Evolutionary conservation across 92 coral and sea anemone species (phyloP).

Genomic region (Paragorgia papillata): DNA sequence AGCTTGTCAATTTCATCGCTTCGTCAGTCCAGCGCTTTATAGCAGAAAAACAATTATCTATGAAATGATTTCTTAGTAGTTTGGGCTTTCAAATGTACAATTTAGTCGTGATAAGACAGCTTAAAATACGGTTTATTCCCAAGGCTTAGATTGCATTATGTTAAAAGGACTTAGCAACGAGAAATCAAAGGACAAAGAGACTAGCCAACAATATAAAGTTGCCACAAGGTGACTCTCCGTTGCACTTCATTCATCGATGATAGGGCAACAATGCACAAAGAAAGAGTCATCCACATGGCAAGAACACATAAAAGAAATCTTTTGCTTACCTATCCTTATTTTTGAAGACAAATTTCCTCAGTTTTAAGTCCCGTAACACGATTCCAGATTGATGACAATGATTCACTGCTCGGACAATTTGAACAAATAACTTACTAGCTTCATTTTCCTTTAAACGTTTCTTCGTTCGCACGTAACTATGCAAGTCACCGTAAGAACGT

Average conservation of each 20-base stretch:
- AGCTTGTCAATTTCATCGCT: too few relatives aligned
- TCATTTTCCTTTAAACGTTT: conserved; percentile 94
- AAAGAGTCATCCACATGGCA: conserved; percentile 25
- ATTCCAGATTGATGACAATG: conserved; percentile 98
- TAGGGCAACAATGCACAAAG: conserved; percentile 54
- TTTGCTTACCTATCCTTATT: conserved; percentile 94
- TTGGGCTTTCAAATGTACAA: too few relatives aligned
- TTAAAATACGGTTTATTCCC: too few relatives aligned
- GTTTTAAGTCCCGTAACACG: conserved; percentile 91
- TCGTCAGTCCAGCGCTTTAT: too few relatives aligned
- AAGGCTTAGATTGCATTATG: too few relatives aligned
- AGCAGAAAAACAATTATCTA: too few relatives aligned
- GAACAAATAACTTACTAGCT: conserved; percentile 87
- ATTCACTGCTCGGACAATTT: conserved; percentile 86
- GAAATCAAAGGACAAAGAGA: not conserved
- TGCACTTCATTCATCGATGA: conserved; percentile 24
- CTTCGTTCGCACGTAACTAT: conserved; percentile 84
- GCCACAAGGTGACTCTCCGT: conserved; percentile 7
- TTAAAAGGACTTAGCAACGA: not conserved
- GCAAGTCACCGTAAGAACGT: conserved; percentile 86
- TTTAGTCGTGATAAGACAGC: too few relatives aligned
- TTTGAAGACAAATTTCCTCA: conserved; percentile 95
- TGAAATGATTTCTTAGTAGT: too few relatives aligned
- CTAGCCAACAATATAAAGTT: not conserved
- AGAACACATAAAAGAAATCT: conserved; percentile 17